A percentile compares a stretch with the other conserved stretches of the same genome.
Evolutionary conservation across 2,888 invertebrate genomes (phyloP).

Genomic region (Tenodera sinensis): DNA sequence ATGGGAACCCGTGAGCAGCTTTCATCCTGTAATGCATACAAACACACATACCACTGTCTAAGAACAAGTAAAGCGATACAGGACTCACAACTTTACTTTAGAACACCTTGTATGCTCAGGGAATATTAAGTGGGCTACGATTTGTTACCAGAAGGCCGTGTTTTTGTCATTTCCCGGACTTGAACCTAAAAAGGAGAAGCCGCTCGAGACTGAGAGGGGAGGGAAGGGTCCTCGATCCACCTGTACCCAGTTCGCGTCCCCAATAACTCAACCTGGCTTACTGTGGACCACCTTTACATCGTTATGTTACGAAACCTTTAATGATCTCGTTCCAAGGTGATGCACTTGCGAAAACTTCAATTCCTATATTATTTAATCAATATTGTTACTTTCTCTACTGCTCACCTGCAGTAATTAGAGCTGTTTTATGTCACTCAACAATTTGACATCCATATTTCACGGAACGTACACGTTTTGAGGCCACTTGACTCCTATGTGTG

Average conservation of each 20-base stretch:
- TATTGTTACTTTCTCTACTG: no score
- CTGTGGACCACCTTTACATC: not conserved
- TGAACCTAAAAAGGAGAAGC: not conserved
- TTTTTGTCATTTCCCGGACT: not conserved
- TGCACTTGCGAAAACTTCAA: no score
- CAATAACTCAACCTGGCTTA: not conserved
- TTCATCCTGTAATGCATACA: no score
- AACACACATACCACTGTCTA: not conserved
- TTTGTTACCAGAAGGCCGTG: not conserved
- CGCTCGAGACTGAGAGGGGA: not conserved
- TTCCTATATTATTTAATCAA: no score
- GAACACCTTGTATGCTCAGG: not conserved
- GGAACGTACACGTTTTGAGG: no score
- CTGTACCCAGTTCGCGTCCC: not conserved
- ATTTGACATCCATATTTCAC: no score
- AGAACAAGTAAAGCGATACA: not conserved
- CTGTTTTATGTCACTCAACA: no score
- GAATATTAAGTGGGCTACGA: not conserved
- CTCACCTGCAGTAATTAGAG: no score
- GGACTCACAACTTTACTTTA: not conserved
- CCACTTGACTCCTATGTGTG: no score
- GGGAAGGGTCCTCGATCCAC: not conserved
- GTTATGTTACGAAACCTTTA: not conserved
- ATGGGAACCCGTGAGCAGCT: no score
- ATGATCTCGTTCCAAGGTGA: no score